These are phyloP conservation scores for Psittacula derbiana DNA, from an alignment of 2,797 vertebrate genomes.

Conservation along the genomic window DNA sequence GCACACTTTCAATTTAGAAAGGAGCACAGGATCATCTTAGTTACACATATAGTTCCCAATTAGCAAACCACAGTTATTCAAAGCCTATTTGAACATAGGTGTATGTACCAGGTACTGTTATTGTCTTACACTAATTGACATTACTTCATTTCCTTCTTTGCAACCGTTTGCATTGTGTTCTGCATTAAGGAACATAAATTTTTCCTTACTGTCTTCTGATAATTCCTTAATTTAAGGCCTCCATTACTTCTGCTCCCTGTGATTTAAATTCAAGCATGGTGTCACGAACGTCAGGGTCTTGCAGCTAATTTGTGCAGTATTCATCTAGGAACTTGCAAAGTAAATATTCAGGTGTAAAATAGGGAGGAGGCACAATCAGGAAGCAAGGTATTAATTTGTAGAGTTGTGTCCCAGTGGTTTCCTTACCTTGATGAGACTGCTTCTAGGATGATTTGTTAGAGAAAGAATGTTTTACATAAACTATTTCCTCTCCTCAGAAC, in stretches of 20 bases:
- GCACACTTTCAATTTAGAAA: not conserved
- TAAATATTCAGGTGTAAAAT: not conserved
- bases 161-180: not conserved
- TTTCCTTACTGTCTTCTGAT: not conserved
- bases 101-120: not conserved
- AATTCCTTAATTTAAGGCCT: not conserved
- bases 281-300: not conserved
- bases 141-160: not conserved
- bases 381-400: not conserved
- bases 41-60: not conserved
- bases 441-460: not conserved
- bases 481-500: not conserved
- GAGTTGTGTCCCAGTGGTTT: not conserved
- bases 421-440: not conserved
- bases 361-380: not conserved
- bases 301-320: not conserved
- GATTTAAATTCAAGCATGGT: not conserved
- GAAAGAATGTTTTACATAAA: not conserved
- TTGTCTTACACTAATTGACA: not conserved
- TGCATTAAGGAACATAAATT: not conserved
- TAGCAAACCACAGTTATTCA: not conserved
- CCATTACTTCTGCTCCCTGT: not conserved
- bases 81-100: not conserved
- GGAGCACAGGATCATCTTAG: not conserved
- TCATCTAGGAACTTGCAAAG: not conserved